Conservation (phyloP, 2,888 invertebrate genomes). For the Halictus quadricinctus region DNA sequence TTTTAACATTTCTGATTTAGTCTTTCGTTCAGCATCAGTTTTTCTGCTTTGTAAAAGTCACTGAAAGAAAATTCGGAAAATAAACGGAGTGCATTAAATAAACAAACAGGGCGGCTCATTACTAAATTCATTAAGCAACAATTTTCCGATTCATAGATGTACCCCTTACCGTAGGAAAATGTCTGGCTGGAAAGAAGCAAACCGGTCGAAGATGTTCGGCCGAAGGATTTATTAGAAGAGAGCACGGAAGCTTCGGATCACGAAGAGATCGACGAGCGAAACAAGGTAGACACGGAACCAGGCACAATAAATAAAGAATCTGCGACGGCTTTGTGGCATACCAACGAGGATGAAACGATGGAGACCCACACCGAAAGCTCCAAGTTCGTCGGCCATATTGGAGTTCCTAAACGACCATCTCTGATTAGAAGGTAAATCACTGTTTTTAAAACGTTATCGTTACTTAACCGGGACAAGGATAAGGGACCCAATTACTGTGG, state of each 20-base stretch:
- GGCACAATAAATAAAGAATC: slow-evolving; percentile 30
- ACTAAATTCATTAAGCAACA: slow-evolving; percentile 19
- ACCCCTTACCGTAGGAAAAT: slow-evolving; percentile 64
- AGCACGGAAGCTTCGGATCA: slow-evolving; percentile 34
- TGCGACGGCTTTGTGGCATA: slow-evolving; percentile 4
- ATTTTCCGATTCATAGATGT: slow-evolving; percentile 53
- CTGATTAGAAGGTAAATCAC: slow-evolving; percentile 72
- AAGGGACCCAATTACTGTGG: no score
- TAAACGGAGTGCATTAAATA: background rate
- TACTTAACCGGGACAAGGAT: background rate
- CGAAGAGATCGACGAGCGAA: slow-evolving; percentile 33
- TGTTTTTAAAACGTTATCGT: background rate
- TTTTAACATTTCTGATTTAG: no score
- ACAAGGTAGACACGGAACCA: slow-evolving; percentile 33
- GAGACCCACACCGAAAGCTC: slow-evolving; percentile 67
- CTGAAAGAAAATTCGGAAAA: background rate
- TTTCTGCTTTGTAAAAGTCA: background rate
- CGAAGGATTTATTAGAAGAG: slow-evolving; percentile 39
- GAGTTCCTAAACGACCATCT: slow-evolving; percentile 59
- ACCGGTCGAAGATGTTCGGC: slow-evolving; percentile 42
- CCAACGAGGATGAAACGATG: slow-evolving; percentile 65
- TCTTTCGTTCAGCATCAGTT: no score
- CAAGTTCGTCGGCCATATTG: slow-evolving; percentile 47
- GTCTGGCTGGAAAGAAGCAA: slow-evolving; percentile 47
- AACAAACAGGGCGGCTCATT: background rate